Conservation (phyloP, 2,113 vertebrate genomes). For the Bubo bubo region DNA sequence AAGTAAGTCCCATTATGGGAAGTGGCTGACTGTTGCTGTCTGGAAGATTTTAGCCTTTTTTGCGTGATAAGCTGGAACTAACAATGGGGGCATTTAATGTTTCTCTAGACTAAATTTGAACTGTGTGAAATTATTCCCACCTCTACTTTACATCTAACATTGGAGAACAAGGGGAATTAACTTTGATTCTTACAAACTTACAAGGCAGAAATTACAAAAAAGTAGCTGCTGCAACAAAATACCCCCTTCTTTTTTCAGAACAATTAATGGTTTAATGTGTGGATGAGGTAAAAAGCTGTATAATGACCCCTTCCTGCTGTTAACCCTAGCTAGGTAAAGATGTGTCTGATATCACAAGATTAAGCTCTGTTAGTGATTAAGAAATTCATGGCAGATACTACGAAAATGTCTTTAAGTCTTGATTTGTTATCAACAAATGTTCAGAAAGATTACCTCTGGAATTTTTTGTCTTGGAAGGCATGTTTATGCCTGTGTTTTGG, state of each 20-base stretch:
- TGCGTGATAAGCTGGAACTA: background rate
- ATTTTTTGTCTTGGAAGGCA: background rate
- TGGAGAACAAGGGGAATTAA: background rate
- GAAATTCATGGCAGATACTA: background rate
- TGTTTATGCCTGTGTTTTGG: background rate
- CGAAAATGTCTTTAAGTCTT: background rate
- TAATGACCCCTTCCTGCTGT: background rate
- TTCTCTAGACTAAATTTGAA: background rate
- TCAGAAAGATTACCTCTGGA: background rate
- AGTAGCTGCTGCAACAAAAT: background rate
- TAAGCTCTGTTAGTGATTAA: background rate
- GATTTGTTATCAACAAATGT: background rate
- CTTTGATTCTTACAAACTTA: background rate
- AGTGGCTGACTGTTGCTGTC: background rate
- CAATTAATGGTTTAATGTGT: background rate
- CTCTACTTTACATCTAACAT: background rate
- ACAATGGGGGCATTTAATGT: accelerated
- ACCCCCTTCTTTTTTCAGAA: background rate
- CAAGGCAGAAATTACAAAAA: background rate
- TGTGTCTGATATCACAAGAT: background rate
- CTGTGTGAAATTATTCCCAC: background rate
- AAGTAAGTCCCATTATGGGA: background rate
- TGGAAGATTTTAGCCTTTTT: background rate
- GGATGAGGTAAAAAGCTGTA: background rate
- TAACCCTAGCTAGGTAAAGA: background rate